A percentile compares a stretch with the other conserved stretches of the same genome.
Evolutionary conservation across 1,140 invertebrate species (phyloP).

Genomic region (Lasioglossum baleicum): DNA sequence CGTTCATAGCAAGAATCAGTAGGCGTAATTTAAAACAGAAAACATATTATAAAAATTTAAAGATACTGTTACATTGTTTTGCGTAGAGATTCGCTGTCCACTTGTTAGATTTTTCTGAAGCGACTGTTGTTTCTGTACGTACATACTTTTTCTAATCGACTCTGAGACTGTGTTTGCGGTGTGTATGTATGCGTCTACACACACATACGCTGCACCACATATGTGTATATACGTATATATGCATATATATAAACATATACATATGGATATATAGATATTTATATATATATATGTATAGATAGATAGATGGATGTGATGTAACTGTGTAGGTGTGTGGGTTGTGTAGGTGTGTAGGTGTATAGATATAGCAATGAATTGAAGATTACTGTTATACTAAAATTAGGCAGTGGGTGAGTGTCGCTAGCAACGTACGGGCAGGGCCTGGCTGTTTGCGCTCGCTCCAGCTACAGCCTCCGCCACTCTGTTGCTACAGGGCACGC

Average conservation of each 20-base stretch:
- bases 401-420: constrained; percentile 77
- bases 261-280: too few relatives aligned
- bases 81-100: too few relatives aligned
- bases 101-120: too few relatives aligned
- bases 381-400: constrained; percentile 75
- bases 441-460: constrained; percentile 78
- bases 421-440: constrained; percentile 79
- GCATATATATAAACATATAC: neutral
- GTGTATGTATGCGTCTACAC: too few relatives aligned
- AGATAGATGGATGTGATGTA: neutral
- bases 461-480: constrained; percentile 78
- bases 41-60: too few relatives aligned
- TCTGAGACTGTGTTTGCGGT: neutral
- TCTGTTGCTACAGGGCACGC: constrained; percentile 76
- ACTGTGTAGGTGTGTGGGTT: constrained; percentile 11
- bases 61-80: too few relatives aligned
- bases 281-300: neutral
- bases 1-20: too few relatives aligned
- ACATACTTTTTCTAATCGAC: constrained; percentile 2
- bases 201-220: too few relatives aligned
- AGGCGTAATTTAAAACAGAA: too few relatives aligned
- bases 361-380: constrained; percentile 66
- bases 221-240: neutral
- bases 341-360: constrained; percentile 1
- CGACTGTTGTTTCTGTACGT: too few relatives aligned